A percentile compares a stretch with the other conserved stretches of the same genome.
Conservation (phyloP, 2,113 vertebrate species). For the Coreoperca whiteheadi region DNA sequence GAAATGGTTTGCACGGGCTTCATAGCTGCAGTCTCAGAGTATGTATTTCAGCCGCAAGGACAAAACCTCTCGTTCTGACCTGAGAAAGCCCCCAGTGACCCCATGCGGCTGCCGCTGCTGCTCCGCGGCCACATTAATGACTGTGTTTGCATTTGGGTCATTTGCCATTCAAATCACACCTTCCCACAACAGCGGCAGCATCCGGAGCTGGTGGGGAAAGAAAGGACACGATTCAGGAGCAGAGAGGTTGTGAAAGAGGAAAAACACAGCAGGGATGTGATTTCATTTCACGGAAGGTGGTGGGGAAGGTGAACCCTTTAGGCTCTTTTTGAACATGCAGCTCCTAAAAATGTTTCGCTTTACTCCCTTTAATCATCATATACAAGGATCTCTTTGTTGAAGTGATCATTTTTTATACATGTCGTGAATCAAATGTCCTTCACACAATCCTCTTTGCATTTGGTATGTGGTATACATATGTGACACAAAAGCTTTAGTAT, state of each 20-base stretch:
- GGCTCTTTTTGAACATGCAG: neutral
- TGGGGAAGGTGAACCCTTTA: neutral
- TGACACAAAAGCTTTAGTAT: too few species aligned
- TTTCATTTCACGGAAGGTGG: neutral
- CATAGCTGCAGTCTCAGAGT: neutral
- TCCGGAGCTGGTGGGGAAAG: conserved; percentile 48
- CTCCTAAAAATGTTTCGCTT: neutral
- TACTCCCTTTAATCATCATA: neutral
- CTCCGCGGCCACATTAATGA: conserved; percentile 23
- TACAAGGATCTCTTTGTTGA: neutral
- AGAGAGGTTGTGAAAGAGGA: neutral
- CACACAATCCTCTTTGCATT: neutral
- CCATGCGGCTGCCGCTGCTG: neutral
- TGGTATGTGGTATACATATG: neutral
- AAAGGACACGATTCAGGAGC: conserved; percentile 30
- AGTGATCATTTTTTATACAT: neutral
- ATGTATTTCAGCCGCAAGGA: neutral
- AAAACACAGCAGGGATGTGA: neutral
- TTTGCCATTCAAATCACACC: conserved; percentile 77
- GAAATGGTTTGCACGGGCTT: neutral
- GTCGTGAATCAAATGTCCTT: neutral
- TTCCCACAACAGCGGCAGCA: conserved; percentile 65
- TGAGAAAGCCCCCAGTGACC: conserved; percentile 11
- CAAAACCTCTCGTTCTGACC: neutral
- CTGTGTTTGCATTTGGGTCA: conserved; percentile 62